Percentiles rank a stretch among this genome's conserved stretches.
phyloP scores from a whole-genome alignment of 2,888 invertebrate species.

The Synanthedon tipuliformis region DNA sequence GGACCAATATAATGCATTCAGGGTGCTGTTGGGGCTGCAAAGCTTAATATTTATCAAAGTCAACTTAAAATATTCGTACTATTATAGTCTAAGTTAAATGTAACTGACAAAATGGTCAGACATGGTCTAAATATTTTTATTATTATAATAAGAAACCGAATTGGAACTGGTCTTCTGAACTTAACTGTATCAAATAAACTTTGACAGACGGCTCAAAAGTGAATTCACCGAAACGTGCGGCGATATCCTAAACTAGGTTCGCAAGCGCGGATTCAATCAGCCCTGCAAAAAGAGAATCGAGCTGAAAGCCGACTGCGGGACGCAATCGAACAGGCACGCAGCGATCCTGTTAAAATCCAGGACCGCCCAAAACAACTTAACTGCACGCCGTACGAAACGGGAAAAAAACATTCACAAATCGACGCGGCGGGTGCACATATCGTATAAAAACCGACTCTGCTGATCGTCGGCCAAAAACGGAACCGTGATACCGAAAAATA shows the following conservation, averaged over 20 bases:
- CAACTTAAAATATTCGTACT: no score
- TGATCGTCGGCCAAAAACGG: constrained; percentile 66
- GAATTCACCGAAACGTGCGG: constrained; percentile 47
- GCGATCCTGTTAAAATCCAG: constrained; percentile 54
- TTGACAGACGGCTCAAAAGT: constrained; percentile 33
- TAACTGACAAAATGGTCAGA: no score
- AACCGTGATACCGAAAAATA: constrained; percentile 69
- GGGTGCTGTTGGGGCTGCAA: no score
- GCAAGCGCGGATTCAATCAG: constrained; percentile 67
- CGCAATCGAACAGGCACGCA: constrained; percentile 59
- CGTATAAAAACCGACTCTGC: constrained; percentile 61
- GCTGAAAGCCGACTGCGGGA: constrained; percentile 45
- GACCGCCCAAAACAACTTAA: constrained; percentile 63
- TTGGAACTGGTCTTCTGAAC: no score
- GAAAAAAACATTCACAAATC: constrained; percentile 63
- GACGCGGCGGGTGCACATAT: constrained; percentile 50
- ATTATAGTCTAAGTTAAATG: no score
- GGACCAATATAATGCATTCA: no score
- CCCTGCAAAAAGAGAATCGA: constrained; percentile 42
- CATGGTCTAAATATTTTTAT: no score
- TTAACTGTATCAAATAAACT: no score
- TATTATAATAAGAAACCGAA: no score
- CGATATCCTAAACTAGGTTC: constrained; percentile 59
- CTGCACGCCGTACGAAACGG: constrained; percentile 43
- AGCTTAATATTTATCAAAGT: no score